Percentiles rank a stretch among this genome's conserved stretches.
Evolutionary conservation across 2,113 vertebrate species (phyloP).

Genomic region (Chloroceryle aenea): DNA sequence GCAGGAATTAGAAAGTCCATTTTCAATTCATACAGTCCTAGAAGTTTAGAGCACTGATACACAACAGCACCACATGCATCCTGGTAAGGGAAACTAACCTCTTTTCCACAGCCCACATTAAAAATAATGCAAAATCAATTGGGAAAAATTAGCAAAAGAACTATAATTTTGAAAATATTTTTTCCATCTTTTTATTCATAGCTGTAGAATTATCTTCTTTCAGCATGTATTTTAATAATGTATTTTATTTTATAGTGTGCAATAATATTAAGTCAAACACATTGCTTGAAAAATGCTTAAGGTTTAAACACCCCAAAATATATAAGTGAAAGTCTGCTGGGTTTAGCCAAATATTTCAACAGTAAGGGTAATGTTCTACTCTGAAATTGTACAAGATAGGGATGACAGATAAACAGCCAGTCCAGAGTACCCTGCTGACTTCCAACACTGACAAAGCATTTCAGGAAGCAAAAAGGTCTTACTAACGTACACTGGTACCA

Average conservation of each 20-base stretch:
- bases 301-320: not conserved
- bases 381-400: not conserved
- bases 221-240: not conserved
- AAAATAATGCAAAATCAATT: not conserved
- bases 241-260: not conserved
- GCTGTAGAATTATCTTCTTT: not conserved
- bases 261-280: not conserved
- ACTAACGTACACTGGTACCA: accelerated
- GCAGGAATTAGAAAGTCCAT: not conserved
- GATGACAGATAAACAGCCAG: not conserved
- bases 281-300: not conserved
- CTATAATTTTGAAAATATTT: not conserved
- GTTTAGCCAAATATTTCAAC: not conserved
- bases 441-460: not conserved
- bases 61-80: not conserved
- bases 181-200: not conserved
- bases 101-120: not conserved
- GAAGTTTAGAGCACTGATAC: not conserved
- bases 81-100: not conserved
- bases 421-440: not conserved
- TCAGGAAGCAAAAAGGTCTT: not conserved
- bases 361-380: not conserved
- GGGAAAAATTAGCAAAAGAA: not conserved
- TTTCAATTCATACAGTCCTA: not conserved
- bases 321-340: not conserved